These are phyloP conservation scores for Rhodinocichla rosea DNA, from an alignment of 2,113 vertebrate species.

Conservation along the genomic window DNA sequence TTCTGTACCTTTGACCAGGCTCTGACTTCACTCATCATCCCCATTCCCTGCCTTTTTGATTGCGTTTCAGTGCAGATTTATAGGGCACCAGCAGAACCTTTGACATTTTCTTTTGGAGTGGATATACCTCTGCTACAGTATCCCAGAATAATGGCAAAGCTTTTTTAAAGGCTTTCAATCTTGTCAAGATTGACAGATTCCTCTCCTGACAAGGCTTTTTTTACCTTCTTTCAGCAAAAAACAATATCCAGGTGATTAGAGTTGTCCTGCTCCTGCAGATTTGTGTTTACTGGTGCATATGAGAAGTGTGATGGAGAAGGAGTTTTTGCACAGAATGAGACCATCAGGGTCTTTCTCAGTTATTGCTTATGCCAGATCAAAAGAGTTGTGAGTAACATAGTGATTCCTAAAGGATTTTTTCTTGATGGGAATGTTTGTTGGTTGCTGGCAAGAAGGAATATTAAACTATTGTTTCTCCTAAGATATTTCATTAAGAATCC, in stretches of 20 bases:
- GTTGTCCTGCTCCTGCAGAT: background rate
- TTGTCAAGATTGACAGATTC: background rate
- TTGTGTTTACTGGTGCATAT: background rate
- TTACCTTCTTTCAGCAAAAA: background rate
- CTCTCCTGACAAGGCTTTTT: background rate
- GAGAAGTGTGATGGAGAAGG: background rate
- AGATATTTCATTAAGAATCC: constrained; percentile 4
- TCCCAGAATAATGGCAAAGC: background rate
- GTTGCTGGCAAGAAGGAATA: background rate
- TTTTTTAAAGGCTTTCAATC: background rate
- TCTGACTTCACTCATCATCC: background rate
- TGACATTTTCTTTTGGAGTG: background rate
- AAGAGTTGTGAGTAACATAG: background rate
- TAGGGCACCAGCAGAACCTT: background rate
- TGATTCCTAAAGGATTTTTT: background rate
- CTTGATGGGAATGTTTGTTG: background rate
- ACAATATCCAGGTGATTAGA: background rate
- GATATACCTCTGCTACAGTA: background rate
- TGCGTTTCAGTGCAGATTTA: background rate
- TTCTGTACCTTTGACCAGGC: background rate
- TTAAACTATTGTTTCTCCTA: background rate
- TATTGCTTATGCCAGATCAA: background rate
- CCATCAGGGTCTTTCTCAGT: background rate
- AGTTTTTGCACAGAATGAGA: background rate
- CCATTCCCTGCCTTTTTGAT: background rate